Conservation (phyloP, 2,888 invertebrate species). For the Habrosyne pyritoides region DNA sequence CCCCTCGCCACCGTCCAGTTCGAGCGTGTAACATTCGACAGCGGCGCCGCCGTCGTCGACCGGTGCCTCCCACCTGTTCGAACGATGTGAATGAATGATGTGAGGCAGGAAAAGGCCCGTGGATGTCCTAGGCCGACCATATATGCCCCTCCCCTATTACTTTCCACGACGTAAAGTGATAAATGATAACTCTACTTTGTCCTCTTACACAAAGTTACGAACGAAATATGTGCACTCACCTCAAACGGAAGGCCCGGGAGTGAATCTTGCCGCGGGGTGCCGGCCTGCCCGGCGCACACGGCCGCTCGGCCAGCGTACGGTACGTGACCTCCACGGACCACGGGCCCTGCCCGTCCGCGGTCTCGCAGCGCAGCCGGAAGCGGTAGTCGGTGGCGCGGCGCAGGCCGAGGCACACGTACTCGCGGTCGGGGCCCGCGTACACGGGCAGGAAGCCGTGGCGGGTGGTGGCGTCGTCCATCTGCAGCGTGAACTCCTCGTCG, state of each 20-base stretch:
- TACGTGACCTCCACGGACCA: constrained; percentile 92
- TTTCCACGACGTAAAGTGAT: too few relatives aligned
- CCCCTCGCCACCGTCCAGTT: constrained; percentile 88
- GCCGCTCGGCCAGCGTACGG: constrained; percentile 91
- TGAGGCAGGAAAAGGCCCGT: not conserved
- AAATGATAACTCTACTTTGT: too few relatives aligned
- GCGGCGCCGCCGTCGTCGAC: constrained; percentile 89
- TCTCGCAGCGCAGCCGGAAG: constrained; percentile 91
- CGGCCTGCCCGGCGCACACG: constrained; percentile 90
- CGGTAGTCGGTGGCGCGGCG: constrained; percentile 91
- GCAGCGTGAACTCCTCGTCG: constrained; percentile 92
- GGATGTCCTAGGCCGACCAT: too few relatives aligned
- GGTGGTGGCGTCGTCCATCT: constrained; percentile 88
- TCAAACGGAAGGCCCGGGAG: constrained; percentile 90
- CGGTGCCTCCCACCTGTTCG: constrained; percentile 88
- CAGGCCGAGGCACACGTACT: constrained; percentile 87
- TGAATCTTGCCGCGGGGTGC: constrained; percentile 91
- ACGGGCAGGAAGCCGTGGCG: constrained; percentile 91
- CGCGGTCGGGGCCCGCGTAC: constrained; percentile 90
- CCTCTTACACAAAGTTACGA: not conserved
- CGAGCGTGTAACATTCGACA: constrained; percentile 86
- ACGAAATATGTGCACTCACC: constrained; percentile 34
- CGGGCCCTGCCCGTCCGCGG: constrained; percentile 91
- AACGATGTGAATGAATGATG: not conserved
- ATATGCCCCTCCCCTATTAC: too few relatives aligned